Evolutionary conservation across 2,888 invertebrate genomes (phyloP).

Genomic region (Synanthedon tipuliformis): DNA sequence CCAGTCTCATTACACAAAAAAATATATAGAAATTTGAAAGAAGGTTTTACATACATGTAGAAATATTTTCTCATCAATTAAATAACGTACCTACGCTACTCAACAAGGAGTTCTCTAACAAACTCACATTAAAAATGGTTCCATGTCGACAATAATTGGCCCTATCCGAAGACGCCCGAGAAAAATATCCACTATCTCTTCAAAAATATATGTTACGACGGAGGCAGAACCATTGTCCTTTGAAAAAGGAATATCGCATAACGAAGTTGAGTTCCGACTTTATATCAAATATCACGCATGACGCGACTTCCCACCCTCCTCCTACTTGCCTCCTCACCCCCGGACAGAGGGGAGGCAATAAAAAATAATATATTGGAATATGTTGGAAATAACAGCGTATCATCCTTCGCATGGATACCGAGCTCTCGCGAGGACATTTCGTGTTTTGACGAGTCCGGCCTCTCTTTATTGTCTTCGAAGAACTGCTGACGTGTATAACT

Average conservation of each 20-base stretch:
- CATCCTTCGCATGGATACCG: slow-evolving; percentile 58
- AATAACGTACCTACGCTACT: background rate
- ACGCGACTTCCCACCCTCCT: slow-evolving; percentile 44
- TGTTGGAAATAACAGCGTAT: slow-evolving; percentile 71
- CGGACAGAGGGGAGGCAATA: slow-evolving; percentile 51
- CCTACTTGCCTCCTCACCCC: slow-evolving; percentile 4
- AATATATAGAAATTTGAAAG: too few species aligned
- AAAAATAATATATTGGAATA: slow-evolving; percentile 73
- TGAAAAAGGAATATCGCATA: slow-evolving; percentile 69
- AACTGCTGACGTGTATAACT: slow-evolving; percentile 49
- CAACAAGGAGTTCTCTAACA: slow-evolving; percentile 24
- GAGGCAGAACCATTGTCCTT: slow-evolving; percentile 60
- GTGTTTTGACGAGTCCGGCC: slow-evolving; percentile 58
- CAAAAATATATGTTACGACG: slow-evolving; percentile 56
- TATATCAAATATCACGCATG: slow-evolving; percentile 72
- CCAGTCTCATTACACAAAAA: too few species aligned
- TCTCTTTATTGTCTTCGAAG: slow-evolving; percentile 54
- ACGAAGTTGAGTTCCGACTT: slow-evolving; percentile 69
- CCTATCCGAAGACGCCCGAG: slow-evolving; percentile 42
- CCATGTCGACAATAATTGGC: slow-evolving; percentile 62
- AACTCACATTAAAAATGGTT: slow-evolving; percentile 46
- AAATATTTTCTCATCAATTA: background rate
- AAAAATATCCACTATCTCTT: slow-evolving; percentile 57
- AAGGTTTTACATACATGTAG: background rate
- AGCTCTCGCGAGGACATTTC: slow-evolving; percentile 44